Conservation (phyloP, 2,113 vertebrate species). For the Loxodonta africana region DNA sequence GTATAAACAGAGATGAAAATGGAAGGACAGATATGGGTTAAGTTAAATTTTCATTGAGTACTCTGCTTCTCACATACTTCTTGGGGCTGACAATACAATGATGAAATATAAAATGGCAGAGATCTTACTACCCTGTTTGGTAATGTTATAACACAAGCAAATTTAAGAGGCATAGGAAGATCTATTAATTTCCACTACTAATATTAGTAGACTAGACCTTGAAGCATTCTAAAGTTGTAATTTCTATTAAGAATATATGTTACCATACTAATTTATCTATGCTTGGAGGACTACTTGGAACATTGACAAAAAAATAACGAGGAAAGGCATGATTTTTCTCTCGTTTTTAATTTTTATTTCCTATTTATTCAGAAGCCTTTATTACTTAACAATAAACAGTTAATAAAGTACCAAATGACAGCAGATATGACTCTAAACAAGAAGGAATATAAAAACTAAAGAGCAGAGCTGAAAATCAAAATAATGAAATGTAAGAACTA, state of each 20-base stretch:
- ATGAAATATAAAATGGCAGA: neutral
- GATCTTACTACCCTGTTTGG: neutral
- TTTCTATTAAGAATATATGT: neutral
- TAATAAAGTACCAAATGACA: neutral
- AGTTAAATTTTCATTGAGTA: neutral
- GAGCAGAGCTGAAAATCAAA: slow-evolving; percentile 54
- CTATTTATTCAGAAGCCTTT: slow-evolving; percentile 41
- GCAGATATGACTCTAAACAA: slow-evolving; percentile 32
- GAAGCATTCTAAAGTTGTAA: neutral
- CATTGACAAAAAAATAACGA: neutral
- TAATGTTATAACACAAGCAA: neutral
- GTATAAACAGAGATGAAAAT: neutral
- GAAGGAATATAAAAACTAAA: slow-evolving; percentile 44
- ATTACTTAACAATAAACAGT: slow-evolving; percentile 43
- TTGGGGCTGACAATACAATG: neutral
- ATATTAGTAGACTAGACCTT: neutral
- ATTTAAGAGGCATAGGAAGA: neutral
- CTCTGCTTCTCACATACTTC: neutral
- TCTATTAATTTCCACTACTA: neutral
- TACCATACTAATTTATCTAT: neutral
- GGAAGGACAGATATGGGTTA: neutral
- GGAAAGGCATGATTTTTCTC: neutral
- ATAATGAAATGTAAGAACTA: slow-evolving; percentile 53
- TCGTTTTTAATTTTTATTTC: slow-evolving; percentile 31
- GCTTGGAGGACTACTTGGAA: neutral